Percentiles rank a stretch among this genome's conserved stretches.
Conservation (phyloP, 2,888 invertebrate genomes). For the Cremastinae sp. region DNA sequence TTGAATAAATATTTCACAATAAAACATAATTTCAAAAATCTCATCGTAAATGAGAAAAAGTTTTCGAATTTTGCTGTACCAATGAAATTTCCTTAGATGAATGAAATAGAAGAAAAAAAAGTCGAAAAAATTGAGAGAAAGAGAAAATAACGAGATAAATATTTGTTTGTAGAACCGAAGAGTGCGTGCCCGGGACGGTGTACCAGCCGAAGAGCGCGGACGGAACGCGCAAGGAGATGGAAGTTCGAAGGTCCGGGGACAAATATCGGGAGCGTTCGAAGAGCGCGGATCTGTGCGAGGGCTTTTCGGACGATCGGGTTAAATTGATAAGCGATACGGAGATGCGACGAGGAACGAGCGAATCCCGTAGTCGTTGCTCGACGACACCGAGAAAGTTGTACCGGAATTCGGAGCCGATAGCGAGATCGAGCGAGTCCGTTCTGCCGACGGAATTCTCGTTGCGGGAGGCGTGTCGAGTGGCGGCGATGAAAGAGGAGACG, state of each 20-base stretch:
- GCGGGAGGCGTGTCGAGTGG: neutral
- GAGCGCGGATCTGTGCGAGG: neutral
- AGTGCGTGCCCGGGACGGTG: neutral
- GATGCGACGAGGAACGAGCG: conserved; percentile 10
- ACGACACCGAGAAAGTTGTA: conserved; percentile 33
- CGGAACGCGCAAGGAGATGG: neutral
- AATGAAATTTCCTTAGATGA: no score
- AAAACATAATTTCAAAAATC: no score
- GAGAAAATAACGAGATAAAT: neutral
- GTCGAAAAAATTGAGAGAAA: no score
- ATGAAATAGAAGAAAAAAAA: no score
- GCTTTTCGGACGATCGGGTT: conserved; percentile 20
- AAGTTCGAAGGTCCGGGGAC: neutral
- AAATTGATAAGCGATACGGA: conserved; percentile 29
- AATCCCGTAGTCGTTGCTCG: conserved; percentile 12
- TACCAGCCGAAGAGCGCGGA: neutral
- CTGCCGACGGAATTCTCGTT: neutral
- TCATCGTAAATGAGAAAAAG: no score
- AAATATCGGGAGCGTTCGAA: conserved; percentile 1
- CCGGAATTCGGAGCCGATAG: conserved; percentile 28
- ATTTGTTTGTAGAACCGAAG: conserved; percentile 29
- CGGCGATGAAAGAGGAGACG: conserved; percentile 6
- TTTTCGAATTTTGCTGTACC: no score
- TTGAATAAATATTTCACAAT: no score
- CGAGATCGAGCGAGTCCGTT: neutral